A percentile compares a stretch with the other conserved stretches of the same genome.
phyloP scores from a whole-genome alignment of 2,113 vertebrate genomes.

The Datnioides undecimradiatus region DNA sequence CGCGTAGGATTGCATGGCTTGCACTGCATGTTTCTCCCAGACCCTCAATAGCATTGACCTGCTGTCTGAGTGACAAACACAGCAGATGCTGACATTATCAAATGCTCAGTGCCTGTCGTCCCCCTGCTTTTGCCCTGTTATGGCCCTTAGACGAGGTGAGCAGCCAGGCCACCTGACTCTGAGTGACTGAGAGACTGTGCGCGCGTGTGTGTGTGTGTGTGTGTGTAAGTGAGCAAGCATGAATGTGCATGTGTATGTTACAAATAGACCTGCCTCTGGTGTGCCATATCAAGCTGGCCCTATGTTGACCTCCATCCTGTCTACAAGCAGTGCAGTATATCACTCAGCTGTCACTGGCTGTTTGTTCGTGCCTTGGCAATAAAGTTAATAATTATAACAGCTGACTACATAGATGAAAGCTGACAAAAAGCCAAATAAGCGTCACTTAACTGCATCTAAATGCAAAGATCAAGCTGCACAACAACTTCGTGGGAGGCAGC shows the following conservation, averaged over 20 bases:
- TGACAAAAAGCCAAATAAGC: slow-evolving; percentile 10
- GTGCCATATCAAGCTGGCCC: slow-evolving; percentile 77
- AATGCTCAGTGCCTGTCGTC: slow-evolving; percentile 86
- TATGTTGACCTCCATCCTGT: slow-evolving; percentile 76
- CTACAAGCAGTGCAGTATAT: slow-evolving; percentile 68
- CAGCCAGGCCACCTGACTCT: slow-evolving; percentile 80
- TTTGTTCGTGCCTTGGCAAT: slow-evolving; percentile 53
- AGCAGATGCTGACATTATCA: slow-evolving; percentile 99
- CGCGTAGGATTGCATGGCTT: slow-evolving; percentile 38
- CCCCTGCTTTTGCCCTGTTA: slow-evolving; percentile 94
- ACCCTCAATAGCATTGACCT: slow-evolving; percentile 71
- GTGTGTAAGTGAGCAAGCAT: slow-evolving; percentile 50
- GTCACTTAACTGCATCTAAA: not conserved
- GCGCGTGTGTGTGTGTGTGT: slow-evolving; percentile 28
- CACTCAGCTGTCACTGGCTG: slow-evolving; percentile 75
- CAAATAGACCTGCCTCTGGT: slow-evolving; percentile 81
- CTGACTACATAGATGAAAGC: slow-evolving; percentile 21
- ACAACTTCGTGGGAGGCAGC: not conserved
- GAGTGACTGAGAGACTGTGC: slow-evolving; percentile 44
- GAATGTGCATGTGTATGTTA: slow-evolving; percentile 75
- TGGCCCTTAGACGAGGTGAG: slow-evolving; percentile 91
- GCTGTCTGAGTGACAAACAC: slow-evolving; percentile 93
- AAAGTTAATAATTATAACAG: slow-evolving; percentile 62
- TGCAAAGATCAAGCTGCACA: not conserved
- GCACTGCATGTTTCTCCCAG: slow-evolving; percentile 58